Evolutionary conservation across 1,140 invertebrate species (phyloP).

Genomic region (Drosophila pachea): DNA sequence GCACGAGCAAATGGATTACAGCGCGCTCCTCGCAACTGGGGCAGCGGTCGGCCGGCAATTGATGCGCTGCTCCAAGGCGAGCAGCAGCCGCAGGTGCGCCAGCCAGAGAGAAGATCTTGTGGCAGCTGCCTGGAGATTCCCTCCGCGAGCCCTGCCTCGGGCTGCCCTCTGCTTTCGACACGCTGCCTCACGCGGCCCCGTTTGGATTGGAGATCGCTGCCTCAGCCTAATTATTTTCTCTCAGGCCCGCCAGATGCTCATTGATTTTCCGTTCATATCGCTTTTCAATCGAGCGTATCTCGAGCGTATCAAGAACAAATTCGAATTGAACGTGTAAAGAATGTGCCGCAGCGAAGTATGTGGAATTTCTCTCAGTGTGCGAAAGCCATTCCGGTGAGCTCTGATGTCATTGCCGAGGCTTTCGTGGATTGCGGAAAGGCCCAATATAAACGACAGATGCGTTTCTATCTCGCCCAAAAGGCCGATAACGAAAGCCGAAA

Average conservation of each 20-base stretch:
- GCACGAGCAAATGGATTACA: slow-evolving; percentile 48
- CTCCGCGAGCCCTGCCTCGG: no score
- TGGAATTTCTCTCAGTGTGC: neutral
- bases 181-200: no score
- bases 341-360: neutral
- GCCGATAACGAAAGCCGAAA: slow-evolving; percentile 41
- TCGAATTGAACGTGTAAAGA: slow-evolving; percentile 3
- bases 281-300: slow-evolving; percentile 40
- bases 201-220: neutral
- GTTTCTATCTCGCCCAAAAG: slow-evolving; percentile 27
- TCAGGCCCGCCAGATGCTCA: slow-evolving; percentile 23
- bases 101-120: neutral
- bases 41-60: slow-evolving; percentile 26
- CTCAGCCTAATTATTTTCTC: neutral
- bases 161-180: no score
- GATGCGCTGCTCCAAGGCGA: neutral
- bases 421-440: slow-evolving; percentile 32
- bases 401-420: slow-evolving; percentile 12
- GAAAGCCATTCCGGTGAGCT: neutral
- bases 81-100: slow-evolving; percentile 19
- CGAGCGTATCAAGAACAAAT: slow-evolving; percentile 19
- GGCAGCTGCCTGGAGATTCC: neutral
- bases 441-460: slow-evolving; percentile 32
- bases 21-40: slow-evolving; percentile 48
- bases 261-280: slow-evolving; percentile 36